phyloP scores from a whole-genome alignment of 2,888 invertebrate species.

The Acanthosoma haemorrhoidale region DNA sequence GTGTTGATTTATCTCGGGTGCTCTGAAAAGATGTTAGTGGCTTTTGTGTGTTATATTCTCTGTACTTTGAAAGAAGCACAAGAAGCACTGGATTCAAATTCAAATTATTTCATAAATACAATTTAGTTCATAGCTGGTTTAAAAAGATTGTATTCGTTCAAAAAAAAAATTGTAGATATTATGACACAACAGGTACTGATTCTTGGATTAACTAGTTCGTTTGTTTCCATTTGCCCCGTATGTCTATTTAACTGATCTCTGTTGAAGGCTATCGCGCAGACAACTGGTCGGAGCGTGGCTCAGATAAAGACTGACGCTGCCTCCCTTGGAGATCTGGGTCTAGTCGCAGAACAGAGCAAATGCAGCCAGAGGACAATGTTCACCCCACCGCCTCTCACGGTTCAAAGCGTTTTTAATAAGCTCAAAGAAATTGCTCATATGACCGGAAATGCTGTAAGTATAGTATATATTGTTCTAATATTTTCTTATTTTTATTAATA shows the following conservation, averaged over 20 bases:
- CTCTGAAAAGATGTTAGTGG: too few species aligned
- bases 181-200: neutral
- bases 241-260: neutral
- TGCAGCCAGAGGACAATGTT: conserved; percentile 84
- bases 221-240: neutral
- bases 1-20: too few species aligned
- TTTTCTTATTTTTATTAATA: too few species aligned
- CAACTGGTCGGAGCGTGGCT: conserved; percentile 76
- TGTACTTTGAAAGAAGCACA: too few species aligned
- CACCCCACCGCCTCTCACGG: conserved; percentile 70
- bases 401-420: conserved; percentile 70
- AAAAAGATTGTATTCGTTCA: too few species aligned
- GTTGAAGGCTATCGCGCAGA: conserved; percentile 69
- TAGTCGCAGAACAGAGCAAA: conserved; percentile 80
- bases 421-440: conserved; percentile 81
- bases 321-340: conserved; percentile 79
- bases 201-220: neutral
- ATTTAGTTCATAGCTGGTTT: too few species aligned
- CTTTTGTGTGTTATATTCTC: too few species aligned
- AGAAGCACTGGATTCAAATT: too few species aligned
- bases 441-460: conserved; percentile 67
- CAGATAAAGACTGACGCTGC: conserved; percentile 70
- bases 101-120: too few species aligned
- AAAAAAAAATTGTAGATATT: too few species aligned
- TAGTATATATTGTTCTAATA: too few species aligned